These are phyloP conservation scores for Halictus quadricinctus DNA, from an alignment of 2,888 invertebrate genomes.

Conservation along the genomic window DNA sequence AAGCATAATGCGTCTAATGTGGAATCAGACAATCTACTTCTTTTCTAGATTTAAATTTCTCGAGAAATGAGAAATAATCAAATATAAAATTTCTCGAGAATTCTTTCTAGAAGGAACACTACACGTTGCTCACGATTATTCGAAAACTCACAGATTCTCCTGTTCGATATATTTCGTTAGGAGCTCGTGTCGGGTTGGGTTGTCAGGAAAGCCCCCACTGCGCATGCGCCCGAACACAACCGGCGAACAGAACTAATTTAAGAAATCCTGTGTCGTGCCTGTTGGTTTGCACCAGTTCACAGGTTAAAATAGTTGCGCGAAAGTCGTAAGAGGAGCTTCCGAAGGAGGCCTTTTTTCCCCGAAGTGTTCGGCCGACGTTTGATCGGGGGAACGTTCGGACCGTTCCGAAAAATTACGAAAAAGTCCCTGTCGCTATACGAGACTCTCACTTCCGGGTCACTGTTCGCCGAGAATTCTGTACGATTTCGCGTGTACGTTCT, in stretches of 20 bases:
- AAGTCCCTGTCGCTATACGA: background rate
- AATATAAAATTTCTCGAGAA: too few relatives aligned
- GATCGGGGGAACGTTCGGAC: background rate
- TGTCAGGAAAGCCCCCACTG: conserved; percentile 62
- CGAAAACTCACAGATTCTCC: background rate
- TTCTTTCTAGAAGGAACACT: too few relatives aligned
- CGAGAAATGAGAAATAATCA: too few relatives aligned
- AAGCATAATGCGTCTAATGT: too few relatives aligned
- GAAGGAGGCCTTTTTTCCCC: conserved; percentile 41
- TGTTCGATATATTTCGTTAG: conserved; percentile 23
- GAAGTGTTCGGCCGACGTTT: conserved; percentile 9
- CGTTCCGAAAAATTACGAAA: background rate
- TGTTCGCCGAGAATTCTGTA: background rate
- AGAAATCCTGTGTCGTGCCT: conserved; percentile 78
- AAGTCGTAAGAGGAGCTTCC: conserved; percentile 71
- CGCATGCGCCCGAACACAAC: conserved; percentile 74
- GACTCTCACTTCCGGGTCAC: background rate
- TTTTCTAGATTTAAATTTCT: too few relatives aligned
- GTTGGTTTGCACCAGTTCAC: conserved; percentile 80
- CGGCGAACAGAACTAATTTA: conserved; percentile 79
- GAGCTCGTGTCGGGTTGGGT: conserved; percentile 39
- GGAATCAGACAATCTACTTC: too few relatives aligned
- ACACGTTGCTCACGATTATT: background rate
- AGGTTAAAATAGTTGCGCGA: conserved; percentile 81
- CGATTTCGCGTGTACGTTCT: background rate